Evolutionary conservation across 2,797 vertebrate genomes (phyloP).

Genomic region (Enteromius paludinosus): DNA sequence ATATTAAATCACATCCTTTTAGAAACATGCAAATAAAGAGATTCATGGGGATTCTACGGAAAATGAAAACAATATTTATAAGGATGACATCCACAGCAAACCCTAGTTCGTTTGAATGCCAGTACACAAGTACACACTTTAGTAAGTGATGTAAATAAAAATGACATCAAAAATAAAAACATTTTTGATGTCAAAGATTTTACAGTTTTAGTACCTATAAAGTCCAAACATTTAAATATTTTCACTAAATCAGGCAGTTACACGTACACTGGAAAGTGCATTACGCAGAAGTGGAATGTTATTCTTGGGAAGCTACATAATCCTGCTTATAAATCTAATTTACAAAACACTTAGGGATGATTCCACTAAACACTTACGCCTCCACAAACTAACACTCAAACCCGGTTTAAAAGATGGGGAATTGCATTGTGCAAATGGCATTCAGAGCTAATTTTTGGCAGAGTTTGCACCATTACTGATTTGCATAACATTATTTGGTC

Average conservation of each 20-base stretch:
- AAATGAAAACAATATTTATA: not conserved
- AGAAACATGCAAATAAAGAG: not conserved
- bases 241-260: not conserved
- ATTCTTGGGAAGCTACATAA: not conserved
- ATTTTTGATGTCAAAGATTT: not conserved
- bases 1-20: not conserved
- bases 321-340: constrained; percentile 15
- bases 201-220: not conserved
- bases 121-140: not conserved
- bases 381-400: constrained; percentile 13
- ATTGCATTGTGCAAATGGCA: not conserved
- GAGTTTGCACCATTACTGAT: not conserved
- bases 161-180: too few relatives aligned
- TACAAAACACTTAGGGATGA: not conserved
- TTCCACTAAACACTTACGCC: not conserved
- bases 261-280: not conserved
- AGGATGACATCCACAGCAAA: not conserved
- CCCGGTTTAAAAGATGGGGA: not conserved
- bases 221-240: not conserved
- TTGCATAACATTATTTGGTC: not conserved
- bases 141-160: not conserved
- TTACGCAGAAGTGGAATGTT: not conserved
- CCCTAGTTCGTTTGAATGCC: not conserved
- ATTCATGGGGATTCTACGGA: not conserved
- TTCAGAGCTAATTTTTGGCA: not conserved